Base-by-base conservation (phyloP, 2,888 invertebrate genomes). In the Pollenia griseotomentosa region DNA sequence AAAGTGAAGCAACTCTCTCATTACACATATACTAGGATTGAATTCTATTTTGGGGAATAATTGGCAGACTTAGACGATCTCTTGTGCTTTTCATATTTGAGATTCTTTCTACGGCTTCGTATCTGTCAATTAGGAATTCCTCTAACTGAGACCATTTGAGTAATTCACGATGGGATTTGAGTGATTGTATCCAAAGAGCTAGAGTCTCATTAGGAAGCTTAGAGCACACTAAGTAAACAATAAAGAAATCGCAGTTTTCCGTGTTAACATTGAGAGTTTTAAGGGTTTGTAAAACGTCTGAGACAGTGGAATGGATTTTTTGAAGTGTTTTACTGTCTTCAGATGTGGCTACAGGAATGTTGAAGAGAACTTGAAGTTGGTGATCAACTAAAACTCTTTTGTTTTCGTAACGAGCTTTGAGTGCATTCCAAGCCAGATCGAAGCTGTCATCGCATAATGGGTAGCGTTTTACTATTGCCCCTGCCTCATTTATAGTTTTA, bases 401-500 rank as follows among this genome's bases (percentile, higher is more conserved):
- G 16, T 83, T 83, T 57, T 81, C 81, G 23, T 81, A 81, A 7
- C 73, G 44, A 2, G 63, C 48, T n/a, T 65, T 55, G 19, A 81
- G 73, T 19, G 81, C 73, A 42, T 81, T 71, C 81, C 81, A 81
- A 0, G 73, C 81, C 11, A 81, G 33, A n/a, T n/a, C n/a, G n/a
- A n/a, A 63, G 14, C 63, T 81, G 6, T 73, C 81, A 11, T 44
- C 79, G 23, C 70, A 61, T 3, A 78, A 48, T 14, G 40, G 55
- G 23, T 70, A 79, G 68, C 57, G 53, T 16, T 59, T 48, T 5
- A 70, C 79, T 7, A 81, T 73, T 33, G 19, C 53, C 3, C 33
- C 81, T 19, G 65, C 55, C 6, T 65, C 16, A 16, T 65, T 65
- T 42, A 19, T 40, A 12, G 71, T 71, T 23, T 81, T 81, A 44